Base-by-base conservation (phyloP, 2,888 invertebrate species). In the Tuta absoluta region DNA sequence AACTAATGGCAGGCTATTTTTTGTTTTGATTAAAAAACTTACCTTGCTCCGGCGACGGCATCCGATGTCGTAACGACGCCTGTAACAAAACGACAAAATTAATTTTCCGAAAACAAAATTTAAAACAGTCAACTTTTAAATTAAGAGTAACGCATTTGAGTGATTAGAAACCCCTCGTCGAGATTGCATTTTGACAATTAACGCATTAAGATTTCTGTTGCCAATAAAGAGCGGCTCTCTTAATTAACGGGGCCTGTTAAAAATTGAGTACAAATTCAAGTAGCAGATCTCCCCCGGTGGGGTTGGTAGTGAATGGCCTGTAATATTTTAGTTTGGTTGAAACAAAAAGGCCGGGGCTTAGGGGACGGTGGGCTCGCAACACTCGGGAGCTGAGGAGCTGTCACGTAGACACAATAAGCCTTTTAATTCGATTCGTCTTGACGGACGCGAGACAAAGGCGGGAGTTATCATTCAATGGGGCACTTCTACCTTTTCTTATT, bases 401-500 rank as follows among this genome's bases (percentile, higher is more conserved):
- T 90, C 91, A 91, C 91, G 91, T 91, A 87, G 90, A 91, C 91
- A 91, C 91, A 91, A 90, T 91, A 91, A 91, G 91, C 91, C 91
- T 91, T 91, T 91, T 90, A 91, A 91, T 91, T 91, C 91, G 91
- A 91, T 91, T 90, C 91, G 89, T 91, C 91, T 89, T 86, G 91
- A 87, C 87, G 90, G 89, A 87, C 90, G 83, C 75, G 84, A 86
- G 89, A 91, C 91, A 91, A 91, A 91, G 89, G 80, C 78, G 78
- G 76, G 86, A 85, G 91, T 92, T 92, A 91, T 92, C 91, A 92
- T 92, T 92, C 92, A 91, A 91, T 87, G 88, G 91, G 87, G 91
- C 91, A 89, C 91, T 89, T 82, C 86, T 86, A 88, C 90, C 91
- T 89, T 89, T 88, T 90, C 89, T 90, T 91, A 89, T 91, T 89